Evolutionary conservation across 2,888 invertebrate species (phyloP), one percentile per base, ranked within the genome.

Genomic region (Agrotis clavis): DNA sequence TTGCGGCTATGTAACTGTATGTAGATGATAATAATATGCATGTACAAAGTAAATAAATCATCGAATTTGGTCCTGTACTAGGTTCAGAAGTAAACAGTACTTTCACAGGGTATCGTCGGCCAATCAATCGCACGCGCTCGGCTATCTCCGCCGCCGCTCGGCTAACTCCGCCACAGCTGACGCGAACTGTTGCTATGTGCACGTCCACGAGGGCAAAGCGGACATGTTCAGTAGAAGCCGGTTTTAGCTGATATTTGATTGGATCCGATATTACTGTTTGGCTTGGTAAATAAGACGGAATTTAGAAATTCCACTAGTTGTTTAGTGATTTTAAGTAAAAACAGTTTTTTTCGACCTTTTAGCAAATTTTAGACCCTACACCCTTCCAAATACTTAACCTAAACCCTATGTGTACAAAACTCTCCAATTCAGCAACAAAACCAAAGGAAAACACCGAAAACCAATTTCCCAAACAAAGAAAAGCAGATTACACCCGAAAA

Each of bases 181-280:
- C 91, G 90, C 87, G 90, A 92, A 87, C 94, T 96, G 95, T 96
- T 96, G 96, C 95, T 95, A 96, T 92, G 95, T 94, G 95, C 94
- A 90, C 82, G 85, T 78, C 47, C 90, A 85, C 70, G 53, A 71
- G 90, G 87, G 89, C 67, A 4, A 83, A 87, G 74, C 88, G 93
- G 95, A 93, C 95, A 85, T 87, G 25, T 64, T 64, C 59, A n/a
- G n/a, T 60, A 81, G 66, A 78, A 84, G 66, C 56, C 19, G 30
- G 54, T 47, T 30, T 13, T 41, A 0, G 0, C 41, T 14, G 18
- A 62, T 30, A 14, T 21, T 67, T 45, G 1, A 56, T 68, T 68
- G 69, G 7, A 16, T 21, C 1, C 3, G 11, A n/a, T 48, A 57
- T 62, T 25, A 11, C 5, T 4, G 1, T 6, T 60, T 41, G 0